Evolutionary conservation across 1,140 invertebrate genomes (phyloP).

Genomic region (Neodiprion pinetum): DNA sequence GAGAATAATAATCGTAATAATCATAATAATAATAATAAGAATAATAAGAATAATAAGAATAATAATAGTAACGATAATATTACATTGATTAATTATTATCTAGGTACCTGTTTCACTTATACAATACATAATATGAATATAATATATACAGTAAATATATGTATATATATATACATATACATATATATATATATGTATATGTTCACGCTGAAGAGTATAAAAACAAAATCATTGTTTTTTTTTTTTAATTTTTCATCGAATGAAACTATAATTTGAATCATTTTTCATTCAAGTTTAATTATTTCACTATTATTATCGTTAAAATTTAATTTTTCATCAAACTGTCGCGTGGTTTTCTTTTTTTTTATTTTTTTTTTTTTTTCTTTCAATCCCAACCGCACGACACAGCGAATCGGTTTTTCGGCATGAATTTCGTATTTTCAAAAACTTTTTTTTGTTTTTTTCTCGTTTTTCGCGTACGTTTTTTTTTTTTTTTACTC

Average conservation of each 20-base stretch:
- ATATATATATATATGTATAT: not conserved
- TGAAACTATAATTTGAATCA: not conserved
- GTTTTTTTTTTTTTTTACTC: not conserved
- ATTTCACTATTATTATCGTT: not conserved
- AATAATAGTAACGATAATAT: slow-evolving; percentile 23
- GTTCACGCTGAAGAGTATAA: not conserved
- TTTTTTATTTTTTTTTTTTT: slow-evolving; percentile 20
- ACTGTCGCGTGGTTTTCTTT: slow-evolving; percentile 12
- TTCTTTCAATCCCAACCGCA: not conserved
- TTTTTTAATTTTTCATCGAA: not conserved
- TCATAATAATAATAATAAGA: not conserved
- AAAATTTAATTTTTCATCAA: slow-evolving; percentile 13
- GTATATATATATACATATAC: not conserved
- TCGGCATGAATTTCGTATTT: not conserved
- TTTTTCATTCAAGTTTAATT: no score
- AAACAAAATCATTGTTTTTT: not conserved
- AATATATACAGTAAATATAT: not conserved
- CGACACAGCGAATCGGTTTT: not conserved
- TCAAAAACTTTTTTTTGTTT: not conserved
- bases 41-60: not conserved
- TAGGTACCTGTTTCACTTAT: slow-evolving; percentile 29
- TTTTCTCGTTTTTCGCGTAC: not conserved
- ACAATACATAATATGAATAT: not conserved
- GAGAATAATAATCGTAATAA: not conserved
- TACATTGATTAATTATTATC: slow-evolving; percentile 35